Percentiles rank a stretch among this genome's conserved stretches.
Evolutionary conservation across 2,797 vertebrate genomes (phyloP).

Genomic region (Sitta carolinensis): DNA sequence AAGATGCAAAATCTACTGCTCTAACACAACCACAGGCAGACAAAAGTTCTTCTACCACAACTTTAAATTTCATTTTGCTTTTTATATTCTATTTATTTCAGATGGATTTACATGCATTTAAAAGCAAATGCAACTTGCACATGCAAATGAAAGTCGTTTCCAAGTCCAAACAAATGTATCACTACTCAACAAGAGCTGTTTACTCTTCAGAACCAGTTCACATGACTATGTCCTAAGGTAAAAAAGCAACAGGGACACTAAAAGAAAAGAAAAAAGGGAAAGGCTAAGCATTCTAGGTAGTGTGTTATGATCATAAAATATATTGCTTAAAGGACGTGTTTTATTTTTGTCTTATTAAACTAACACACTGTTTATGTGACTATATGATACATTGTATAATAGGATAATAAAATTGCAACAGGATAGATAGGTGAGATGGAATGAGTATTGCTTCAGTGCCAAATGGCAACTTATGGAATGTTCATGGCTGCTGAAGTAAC

Average conservation of each 20-base stretch:
- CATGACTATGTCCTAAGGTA: not conserved
- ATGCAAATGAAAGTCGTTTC: not conserved
- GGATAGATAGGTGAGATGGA: not conserved
- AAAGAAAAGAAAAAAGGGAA: not conserved
- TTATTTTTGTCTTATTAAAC: constrained; percentile 7
- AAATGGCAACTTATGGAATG: not conserved
- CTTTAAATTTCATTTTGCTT: not conserved
- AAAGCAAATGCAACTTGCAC: not conserved
- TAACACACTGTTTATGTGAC: not conserved
- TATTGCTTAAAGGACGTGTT: not conserved
- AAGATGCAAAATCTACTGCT: not conserved
- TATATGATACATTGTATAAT: not conserved
- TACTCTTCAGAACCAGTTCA: not conserved
- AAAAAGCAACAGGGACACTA: not conserved
- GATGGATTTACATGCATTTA: not conserved
- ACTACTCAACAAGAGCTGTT: not conserved
- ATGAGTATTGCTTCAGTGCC: not conserved
- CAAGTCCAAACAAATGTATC: not conserved
- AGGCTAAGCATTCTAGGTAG: not conserved
- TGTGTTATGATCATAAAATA: not conserved
- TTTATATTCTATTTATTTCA: not conserved
- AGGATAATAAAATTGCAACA: not conserved
- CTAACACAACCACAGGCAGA: not conserved
- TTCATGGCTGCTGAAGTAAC: constrained; percentile 11
- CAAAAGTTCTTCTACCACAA: not conserved